Evolutionary conservation across 2,797 vertebrate species (phyloP), one percentile per base, ranked within the genome.

Genomic region (Myotis pilosus): DNA sequence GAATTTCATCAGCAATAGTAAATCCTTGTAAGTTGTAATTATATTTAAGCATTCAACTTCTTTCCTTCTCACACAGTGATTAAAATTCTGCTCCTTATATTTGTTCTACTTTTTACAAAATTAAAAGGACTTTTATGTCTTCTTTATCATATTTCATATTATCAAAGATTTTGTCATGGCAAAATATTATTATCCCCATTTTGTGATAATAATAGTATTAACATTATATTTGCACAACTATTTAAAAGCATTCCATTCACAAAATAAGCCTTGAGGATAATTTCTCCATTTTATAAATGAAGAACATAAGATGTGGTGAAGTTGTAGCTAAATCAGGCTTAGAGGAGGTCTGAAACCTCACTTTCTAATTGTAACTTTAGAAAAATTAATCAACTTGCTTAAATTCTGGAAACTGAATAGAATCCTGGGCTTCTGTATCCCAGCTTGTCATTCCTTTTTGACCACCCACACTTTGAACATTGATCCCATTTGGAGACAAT

Each of bases 111-210:
- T 87, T 71, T 87, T 51, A 17, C 3, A 71, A 90, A 91, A 84
- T 84, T 22, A 74, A 60, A 91, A 92, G n/a, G 28, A 55, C 25
- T 79, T 79, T 17, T 15, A 41, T 4, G 16, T 53, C 55, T 57
- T 87, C 41, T 87, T 89, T 79, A 72, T 76, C 44, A 92, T 38
- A 95, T 76, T 91, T 72, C 36, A 94, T 38, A 95, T 72, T 91
- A 87, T 91, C 41, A 93, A 93, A 87, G 12, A 11, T 92, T 87
- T 80, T 89, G 4, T 92, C 49, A 72, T 89, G 71, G 79, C 8
- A 87, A 95, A 93, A 69, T 92, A 85, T 69, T 85, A 94, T 91
- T 82, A 95, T 93, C 16, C 23, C 15, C 22, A 92, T 78, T 92
- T 93, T 85, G 44, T 89, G 82, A 92, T 33, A 85, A 64, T 82